Percentiles rank a stretch among this genome's conserved stretches.
Conservation (phyloP, 2,888 invertebrate genomes). For the Venusia cambrica region DNA sequence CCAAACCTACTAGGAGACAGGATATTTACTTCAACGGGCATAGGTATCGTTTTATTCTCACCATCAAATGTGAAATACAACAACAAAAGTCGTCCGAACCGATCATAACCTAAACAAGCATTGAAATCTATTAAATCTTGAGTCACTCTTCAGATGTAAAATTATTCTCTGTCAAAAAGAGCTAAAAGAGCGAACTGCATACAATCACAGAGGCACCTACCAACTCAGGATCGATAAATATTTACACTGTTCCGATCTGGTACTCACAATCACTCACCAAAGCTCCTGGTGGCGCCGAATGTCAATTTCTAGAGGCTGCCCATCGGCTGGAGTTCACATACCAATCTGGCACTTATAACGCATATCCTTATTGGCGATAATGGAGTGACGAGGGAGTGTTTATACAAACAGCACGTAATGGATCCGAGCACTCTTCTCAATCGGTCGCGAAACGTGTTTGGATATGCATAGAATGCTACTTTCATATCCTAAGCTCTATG, state of each 20-base stretch:
- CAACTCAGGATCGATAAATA: conserved; percentile 56
- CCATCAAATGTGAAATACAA: too few species aligned
- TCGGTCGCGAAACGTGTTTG: conserved; percentile 70
- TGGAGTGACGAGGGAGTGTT: conserved; percentile 50
- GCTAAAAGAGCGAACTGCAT: too few species aligned
- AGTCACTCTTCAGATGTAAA: too few species aligned
- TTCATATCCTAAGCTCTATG: conserved; percentile 57
- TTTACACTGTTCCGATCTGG: conserved; percentile 53
- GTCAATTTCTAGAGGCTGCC: conserved; percentile 67
- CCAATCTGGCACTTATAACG: conserved; percentile 41
- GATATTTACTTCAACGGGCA: too few species aligned
- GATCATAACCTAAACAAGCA: too few species aligned
- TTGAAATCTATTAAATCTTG: too few species aligned
- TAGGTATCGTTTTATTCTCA: too few species aligned
- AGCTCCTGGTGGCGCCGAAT: conserved; percentile 66
- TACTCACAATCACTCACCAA: conserved; percentile 55
- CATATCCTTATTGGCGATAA: conserved; percentile 45
- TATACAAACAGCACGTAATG: conserved; percentile 65
- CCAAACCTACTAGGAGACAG: too few species aligned
- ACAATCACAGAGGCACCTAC: conserved; percentile 45
- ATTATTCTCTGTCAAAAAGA: too few species aligned
- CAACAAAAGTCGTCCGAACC: too few species aligned
- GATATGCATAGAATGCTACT: conserved; percentile 59
- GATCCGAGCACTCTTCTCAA: conserved; percentile 68
- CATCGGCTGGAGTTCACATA: conserved; percentile 43